Percentiles rank a stretch among this genome's conserved stretches.
Conservation (phyloP, 2,888 invertebrate species). For the Chaetoderma sp. region DNA sequence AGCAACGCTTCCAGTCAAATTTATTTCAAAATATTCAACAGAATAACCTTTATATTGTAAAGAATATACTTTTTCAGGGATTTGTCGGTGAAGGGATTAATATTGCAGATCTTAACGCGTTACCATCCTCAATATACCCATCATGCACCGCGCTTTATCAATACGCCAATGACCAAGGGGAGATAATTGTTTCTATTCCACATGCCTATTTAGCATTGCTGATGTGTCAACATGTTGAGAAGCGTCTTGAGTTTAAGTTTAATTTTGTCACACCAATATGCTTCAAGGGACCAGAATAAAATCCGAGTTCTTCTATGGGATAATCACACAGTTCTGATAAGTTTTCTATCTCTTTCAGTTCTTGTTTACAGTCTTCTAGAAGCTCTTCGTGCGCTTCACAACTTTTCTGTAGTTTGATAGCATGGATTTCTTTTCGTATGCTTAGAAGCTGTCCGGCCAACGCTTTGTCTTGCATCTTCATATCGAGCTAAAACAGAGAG, state of each 20-base stretch:
- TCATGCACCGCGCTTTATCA: too few relatives aligned
- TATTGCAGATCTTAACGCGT: too few relatives aligned
- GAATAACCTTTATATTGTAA: too few relatives aligned
- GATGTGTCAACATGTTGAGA: constrained; percentile 57
- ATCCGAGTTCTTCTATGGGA: constrained; percentile 34
- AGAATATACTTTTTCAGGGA: too few relatives aligned
- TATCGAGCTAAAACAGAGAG: constrained; percentile 55
- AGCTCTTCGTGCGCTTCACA: constrained; percentile 59
- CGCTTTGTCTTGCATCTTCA: constrained; percentile 58
- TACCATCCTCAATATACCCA: too few relatives aligned
- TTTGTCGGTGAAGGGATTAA: too few relatives aligned
- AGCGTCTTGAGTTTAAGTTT: constrained; percentile 57
- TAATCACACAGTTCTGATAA: constrained; percentile 54
- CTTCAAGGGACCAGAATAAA: constrained; percentile 54
- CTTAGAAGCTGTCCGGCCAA: constrained; percentile 56
- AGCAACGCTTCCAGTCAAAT: too few relatives aligned
- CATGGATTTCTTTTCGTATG: constrained; percentile 58
- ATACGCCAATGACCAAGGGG: too few relatives aligned
- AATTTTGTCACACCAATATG: constrained; percentile 59
- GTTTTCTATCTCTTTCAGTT: constrained; percentile 55
- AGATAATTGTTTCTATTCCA: too few relatives aligned
- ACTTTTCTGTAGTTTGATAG: constrained; percentile 57
- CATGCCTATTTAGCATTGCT: too few relatives aligned
- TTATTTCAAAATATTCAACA: too few relatives aligned
- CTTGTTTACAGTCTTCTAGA: constrained; percentile 59